Base-by-base conservation (phyloP, 2,113 vertebrate species). In the Myanophis thanlyinensis region DNA sequence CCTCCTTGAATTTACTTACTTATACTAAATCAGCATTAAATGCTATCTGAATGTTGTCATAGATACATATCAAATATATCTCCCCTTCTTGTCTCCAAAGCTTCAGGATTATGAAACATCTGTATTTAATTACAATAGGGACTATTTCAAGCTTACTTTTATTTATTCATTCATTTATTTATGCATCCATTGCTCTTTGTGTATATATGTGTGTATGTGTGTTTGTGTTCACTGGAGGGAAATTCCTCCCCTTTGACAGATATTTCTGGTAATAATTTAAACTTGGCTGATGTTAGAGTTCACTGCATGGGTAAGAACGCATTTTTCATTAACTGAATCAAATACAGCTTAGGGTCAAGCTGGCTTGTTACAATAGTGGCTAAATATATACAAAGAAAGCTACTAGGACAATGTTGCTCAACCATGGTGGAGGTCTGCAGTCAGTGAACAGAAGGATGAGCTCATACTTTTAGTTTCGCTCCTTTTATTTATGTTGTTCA, bases 171-270 rank as follows among this genome's bases (percentile, higher is more conserved):
- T 73, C 85, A 49, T 53, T 80, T 0, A 46, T 44, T 30, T 89
- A 9, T 47, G 0, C 2, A 86, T 95, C 6, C 73, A 90, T n/a
- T 73, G 90, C 87, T 95, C 94, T 96, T 35, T 56, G 44, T 20
- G 62, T 35, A 27, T 18, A 44, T 23, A 35, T 56, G 10, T 25
- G 51, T 56, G 10, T 25, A 2, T 18, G n/a, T 62, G 49, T n/a
- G 30, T 15, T 23, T 40, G n/a, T 11, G 3, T 54, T 10, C 35
- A 9, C 27, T 87, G 5, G 25, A 54, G 40, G 56, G 23, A 88
- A 84, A 88, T 94, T 80, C 30, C 95, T 97, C 47, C 90, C 94
- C 95, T 96, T 96, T 96, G 95, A 95, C 94, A 96, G 53, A 96
- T 89, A 96, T 96, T 95, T 94, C 96, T 96, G 93, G 87, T 95